Conservation (phyloP, 2,797 vertebrate species). For the Phrynocephalus forsythii region DNA sequence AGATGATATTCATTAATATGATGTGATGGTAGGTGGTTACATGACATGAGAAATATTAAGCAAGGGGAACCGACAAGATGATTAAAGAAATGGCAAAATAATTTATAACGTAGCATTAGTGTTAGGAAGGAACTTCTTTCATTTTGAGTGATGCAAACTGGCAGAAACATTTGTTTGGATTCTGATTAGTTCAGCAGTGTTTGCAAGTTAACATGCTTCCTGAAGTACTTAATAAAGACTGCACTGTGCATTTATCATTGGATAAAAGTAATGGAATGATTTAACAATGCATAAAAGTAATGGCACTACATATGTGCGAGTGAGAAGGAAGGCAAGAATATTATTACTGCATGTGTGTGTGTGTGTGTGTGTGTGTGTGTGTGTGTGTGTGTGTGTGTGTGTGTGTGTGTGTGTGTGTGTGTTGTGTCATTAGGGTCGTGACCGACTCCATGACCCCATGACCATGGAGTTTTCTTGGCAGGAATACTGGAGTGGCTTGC, state of each 20-base stretch:
- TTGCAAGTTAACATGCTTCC: slow-evolving; percentile 2
- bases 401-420: no score
- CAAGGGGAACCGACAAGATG: background rate
- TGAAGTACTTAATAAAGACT: background rate
- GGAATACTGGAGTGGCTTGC: no score
- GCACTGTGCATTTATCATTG: background rate
- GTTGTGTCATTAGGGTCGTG: no score
- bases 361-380: no score
- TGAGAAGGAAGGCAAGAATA: background rate
- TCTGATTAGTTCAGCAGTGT: background rate
- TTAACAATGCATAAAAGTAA: background rate
- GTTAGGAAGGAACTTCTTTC: background rate
- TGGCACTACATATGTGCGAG: background rate
- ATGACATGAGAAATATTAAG: background rate
- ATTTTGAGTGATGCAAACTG: background rate
- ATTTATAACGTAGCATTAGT: background rate
- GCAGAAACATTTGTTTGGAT: background rate
- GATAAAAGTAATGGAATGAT: background rate
- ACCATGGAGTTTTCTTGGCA: no score
- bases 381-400: no score
- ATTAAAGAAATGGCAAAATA: background rate
- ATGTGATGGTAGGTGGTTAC: background rate
- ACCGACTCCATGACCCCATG: no score
- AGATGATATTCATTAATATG: background rate
- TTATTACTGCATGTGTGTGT: background rate